Evolutionary conservation across 2,797 vertebrate genomes (phyloP), one percentile per base, ranked within the genome.

Genomic region (Psittacula echo): DNA sequence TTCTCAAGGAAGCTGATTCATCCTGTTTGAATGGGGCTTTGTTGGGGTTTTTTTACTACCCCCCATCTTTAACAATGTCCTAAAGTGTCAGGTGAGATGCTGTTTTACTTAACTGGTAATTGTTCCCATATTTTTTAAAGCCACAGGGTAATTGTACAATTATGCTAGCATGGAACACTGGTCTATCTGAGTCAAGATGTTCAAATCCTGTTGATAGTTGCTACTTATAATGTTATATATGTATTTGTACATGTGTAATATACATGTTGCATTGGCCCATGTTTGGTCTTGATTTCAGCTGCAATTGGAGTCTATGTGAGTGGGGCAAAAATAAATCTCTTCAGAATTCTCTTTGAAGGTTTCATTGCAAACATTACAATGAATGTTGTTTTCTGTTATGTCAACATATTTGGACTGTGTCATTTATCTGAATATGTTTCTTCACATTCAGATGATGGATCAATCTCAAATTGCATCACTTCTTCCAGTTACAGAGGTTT

Each of bases 191-290:
- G 54, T 50, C 62, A 6, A 24, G 13, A 9, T 18, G 48, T 39
- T 81, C n/a, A 37, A 53, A 56, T 75, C 37, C 41, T 65, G 12
- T 12, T 64, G 53, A 39, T 48, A 75, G 17, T 20, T 54, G 53
- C 60, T 87, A 39, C 42, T 50, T 66, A 34, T 11, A 27, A 24
- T 23, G 30, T 61, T 78, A 13, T 30, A 6, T 12, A 3, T 29
- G 9, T 32, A 4, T 41, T 2, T 22, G 27, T 65, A 17, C 13
- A 1, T 7, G 9, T 78, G 62, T 53, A 16, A 65, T 44, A 5
- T 1, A 26, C n/a, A 3, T 9, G 27, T 56, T 39, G 13, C 45
- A 45, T 26, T 7, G 2, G 44, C 32, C 50, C 13, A 1, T 7
- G 22, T 37, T 87, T 47, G n/a, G 19, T 77, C 42, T 45, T n/a